phyloP scores from a whole-genome alignment of 2,888 invertebrate species.

The Timema cristinae region DNA sequence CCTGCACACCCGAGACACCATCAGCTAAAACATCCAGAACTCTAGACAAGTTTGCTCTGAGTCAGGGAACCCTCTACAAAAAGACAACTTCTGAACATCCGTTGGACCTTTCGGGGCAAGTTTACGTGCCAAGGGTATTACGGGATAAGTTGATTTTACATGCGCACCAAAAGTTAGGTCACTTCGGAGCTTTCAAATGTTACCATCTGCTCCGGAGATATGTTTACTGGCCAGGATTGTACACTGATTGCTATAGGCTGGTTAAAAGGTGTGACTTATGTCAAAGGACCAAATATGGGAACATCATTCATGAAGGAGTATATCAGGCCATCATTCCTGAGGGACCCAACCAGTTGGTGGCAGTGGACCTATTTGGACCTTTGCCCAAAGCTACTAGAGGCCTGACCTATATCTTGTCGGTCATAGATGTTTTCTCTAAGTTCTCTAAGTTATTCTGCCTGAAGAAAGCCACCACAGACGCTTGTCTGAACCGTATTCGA shows the following conservation, averaged over 20 bases:
- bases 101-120: background rate
- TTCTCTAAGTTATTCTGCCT: background rate
- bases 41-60: too few relatives aligned
- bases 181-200: background rate
- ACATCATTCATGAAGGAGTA: background rate
- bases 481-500: background rate
- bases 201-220: background rate
- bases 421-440: conserved; percentile 9
- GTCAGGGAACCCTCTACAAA: too few relatives aligned
- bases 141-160: background rate
- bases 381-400: conserved; percentile 8
- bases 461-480: background rate
- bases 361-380: conserved; percentile 12
- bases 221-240: background rate
- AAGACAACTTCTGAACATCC: too few relatives aligned
- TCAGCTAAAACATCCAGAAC: too few relatives aligned
- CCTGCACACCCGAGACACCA: too few relatives aligned
- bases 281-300: background rate
- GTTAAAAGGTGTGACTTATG: background rate
- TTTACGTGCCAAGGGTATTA: background rate
- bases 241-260: background rate
- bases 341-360: background rate
- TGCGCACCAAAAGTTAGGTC: background rate
- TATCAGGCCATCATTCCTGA: background rate
- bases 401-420: background rate